Evolutionary conservation across 2,797 vertebrate species (phyloP).

Genomic region (Fratercula arctica): DNA sequence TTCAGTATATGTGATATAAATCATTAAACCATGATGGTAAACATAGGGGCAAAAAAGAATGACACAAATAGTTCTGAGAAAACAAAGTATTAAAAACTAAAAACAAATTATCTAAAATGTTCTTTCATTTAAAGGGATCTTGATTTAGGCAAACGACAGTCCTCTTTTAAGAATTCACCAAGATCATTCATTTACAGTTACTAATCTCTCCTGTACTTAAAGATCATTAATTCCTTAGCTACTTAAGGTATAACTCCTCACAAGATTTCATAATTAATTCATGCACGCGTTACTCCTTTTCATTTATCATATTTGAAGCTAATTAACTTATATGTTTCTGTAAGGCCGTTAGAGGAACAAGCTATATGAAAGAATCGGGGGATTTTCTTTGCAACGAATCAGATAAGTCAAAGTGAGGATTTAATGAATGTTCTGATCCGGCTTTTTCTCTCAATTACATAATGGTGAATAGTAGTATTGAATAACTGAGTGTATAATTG

Average conservation of each 20-base stretch:
- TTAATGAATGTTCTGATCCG: neutral
- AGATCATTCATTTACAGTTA: neutral
- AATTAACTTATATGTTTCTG: neutral
- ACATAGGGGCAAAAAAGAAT: neutral
- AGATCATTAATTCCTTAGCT: neutral
- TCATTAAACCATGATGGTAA: neutral
- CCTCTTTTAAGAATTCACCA: neutral
- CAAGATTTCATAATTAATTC: neutral
- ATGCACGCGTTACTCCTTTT: neutral
- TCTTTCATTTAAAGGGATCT: neutral
- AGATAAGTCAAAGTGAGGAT: neutral
- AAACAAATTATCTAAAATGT: neutral
- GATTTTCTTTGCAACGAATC: neutral
- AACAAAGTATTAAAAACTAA: neutral
- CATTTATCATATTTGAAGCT: neutral
- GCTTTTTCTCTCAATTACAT: neutral
- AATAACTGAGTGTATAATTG: neutral
- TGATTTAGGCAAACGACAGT: neutral
- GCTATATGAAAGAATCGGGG: accelerated
- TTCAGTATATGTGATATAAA: neutral
- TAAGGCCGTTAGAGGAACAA: neutral
- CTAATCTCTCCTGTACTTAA: neutral
- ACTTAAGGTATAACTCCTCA: neutral
- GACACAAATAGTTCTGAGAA: neutral
- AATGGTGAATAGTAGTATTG: neutral